A percentile compares a stretch with the other conserved stretches of the same genome.
phyloP scores from a whole-genome alignment of 1,140 invertebrate genomes.

The Callitettix versicolor region DNA sequence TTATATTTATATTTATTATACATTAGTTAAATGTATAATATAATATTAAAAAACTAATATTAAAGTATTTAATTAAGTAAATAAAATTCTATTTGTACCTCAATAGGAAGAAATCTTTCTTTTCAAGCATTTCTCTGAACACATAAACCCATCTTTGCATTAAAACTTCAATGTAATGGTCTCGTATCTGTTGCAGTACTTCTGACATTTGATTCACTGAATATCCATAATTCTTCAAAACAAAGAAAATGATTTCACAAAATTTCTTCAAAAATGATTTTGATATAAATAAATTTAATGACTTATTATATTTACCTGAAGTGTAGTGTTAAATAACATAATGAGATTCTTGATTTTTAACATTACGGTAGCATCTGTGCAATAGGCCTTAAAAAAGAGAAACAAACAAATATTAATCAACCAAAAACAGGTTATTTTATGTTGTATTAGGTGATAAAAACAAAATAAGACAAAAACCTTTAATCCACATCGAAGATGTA shows the following conservation, averaged over 20 bases:
- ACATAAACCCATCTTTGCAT: constrained; percentile 93
- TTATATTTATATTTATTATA: too few species aligned
- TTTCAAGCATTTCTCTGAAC: constrained; percentile 90
- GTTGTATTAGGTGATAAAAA: too few species aligned
- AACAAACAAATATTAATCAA: constrained; percentile 12
- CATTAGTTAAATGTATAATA: too few species aligned
- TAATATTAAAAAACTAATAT: too few species aligned
- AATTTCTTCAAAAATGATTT: too few species aligned
- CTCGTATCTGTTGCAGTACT: constrained; percentile 85
- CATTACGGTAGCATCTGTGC: constrained; percentile 87
- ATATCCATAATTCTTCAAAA: constrained; percentile 78
- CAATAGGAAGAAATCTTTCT: constrained; percentile 87
- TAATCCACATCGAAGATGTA: too few species aligned
- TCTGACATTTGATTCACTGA: constrained; percentile 79
- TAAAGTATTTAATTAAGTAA: too few species aligned
- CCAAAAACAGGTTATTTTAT: too few species aligned
- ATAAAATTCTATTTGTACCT: too few species aligned
- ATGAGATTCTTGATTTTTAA: constrained; percentile 93
- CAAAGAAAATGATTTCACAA: background rate
- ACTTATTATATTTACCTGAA: constrained; percentile 51
- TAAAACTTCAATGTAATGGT: constrained; percentile 94
- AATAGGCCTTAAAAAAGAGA: constrained; percentile 59
- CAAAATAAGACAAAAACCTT: too few species aligned
- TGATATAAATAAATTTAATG: background rate
- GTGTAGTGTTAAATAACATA: constrained; percentile 88